Evolutionary conservation across 2,113 vertebrate genomes (phyloP).

Genomic region (Lasiurus borealis): DNA sequence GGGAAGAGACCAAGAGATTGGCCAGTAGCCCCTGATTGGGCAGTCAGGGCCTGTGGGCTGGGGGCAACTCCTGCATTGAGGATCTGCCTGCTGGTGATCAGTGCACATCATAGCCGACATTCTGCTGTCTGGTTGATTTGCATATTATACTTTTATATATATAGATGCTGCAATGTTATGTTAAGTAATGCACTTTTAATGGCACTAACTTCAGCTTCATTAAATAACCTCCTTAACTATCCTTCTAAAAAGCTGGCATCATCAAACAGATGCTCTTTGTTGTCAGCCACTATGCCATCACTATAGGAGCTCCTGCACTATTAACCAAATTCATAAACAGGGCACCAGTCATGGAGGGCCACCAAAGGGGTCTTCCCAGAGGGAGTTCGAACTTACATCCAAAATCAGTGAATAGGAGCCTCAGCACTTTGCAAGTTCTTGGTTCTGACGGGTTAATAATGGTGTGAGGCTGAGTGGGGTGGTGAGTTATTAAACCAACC

Average conservation of each 20-base stretch:
- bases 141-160: too few relatives aligned
- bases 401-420: rapidly evolving
- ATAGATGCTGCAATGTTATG: not conserved
- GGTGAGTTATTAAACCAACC: rapidly evolving
- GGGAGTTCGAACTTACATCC: not conserved
- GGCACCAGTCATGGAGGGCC: rapidly evolving
- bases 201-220: constrained; percentile 71
- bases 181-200: constrained; percentile 66
- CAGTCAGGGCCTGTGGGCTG: too few relatives aligned
- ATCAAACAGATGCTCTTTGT: constrained; percentile 55
- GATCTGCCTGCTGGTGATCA: too few relatives aligned
- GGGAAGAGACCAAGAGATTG: too few relatives aligned
- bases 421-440: rapidly evolving
- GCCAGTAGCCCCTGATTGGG: too few relatives aligned
- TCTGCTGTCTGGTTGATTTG: too few relatives aligned
- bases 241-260: constrained; percentile 65
- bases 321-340: not conserved
- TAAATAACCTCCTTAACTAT: constrained; percentile 75
- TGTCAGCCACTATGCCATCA: constrained; percentile 24
- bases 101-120: too few relatives aligned
- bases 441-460: rapidly evolving
- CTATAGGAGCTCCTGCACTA: not conserved
- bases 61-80: too few relatives aligned
- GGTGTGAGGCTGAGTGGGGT: rapidly evolving
- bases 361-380: not conserved